Evolutionary conservation across 1,140 invertebrate genomes (phyloP).

Genomic region (Kradibia gibbosae): DNA sequence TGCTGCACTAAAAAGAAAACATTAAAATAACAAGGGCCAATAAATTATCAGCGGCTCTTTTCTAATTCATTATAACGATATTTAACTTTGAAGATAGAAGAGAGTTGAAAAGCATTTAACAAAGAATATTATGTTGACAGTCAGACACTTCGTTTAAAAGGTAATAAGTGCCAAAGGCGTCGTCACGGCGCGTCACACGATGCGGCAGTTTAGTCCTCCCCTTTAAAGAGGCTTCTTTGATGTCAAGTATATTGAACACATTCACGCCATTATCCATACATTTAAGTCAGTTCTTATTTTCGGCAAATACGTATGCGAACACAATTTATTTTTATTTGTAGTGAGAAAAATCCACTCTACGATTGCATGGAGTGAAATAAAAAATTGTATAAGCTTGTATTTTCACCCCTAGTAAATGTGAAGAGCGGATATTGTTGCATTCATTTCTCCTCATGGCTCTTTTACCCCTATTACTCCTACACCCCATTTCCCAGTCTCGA

Average conservation of each 20-base stretch:
- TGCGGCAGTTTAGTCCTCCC: not conserved
- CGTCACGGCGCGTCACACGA: not conserved
- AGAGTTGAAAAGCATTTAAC: slow-evolving; percentile 7
- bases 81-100: not conserved
- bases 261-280: slow-evolving; percentile 55
- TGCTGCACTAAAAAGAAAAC: not conserved
- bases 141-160: slow-evolving; percentile 29
- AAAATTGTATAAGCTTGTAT: not conserved
- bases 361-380: not conserved
- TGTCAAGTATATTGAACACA: slow-evolving; percentile 52
- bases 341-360: not conserved
- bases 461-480: not conserved
- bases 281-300: slow-evolving; percentile 41
- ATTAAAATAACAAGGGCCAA: not conserved
- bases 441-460: not conserved
- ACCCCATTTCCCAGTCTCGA: not conserved
- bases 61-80: not conserved
- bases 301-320: no score
- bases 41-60: not conserved
- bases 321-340: not conserved
- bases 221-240: slow-evolving; percentile 11
- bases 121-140: not conserved
- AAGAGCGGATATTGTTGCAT: not conserved
- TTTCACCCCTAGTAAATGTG: not conserved
- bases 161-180: slow-evolving; percentile 37